Evolutionary conservation across 2,888 invertebrate genomes (phyloP).

Genomic region (Eilema griseolum): DNA sequence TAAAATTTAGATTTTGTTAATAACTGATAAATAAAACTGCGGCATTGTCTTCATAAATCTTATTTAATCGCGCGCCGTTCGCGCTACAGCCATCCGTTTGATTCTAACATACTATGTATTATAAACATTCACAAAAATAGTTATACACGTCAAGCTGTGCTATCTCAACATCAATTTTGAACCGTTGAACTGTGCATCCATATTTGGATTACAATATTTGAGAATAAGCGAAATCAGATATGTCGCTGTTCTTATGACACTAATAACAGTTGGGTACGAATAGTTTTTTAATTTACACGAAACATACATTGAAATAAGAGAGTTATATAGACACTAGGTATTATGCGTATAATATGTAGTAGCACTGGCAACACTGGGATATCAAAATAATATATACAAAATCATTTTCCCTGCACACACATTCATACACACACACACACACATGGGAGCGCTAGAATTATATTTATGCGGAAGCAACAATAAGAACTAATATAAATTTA

Average conservation of each 20-base stretch:
- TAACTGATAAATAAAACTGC: conserved; percentile 42
- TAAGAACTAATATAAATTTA: conserved; percentile 43
- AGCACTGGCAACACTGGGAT: conserved; percentile 48
- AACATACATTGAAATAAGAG: conserved; percentile 16
- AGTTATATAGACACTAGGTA: conserved; percentile 20
- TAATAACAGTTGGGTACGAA: conserved; percentile 11
- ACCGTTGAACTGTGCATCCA: not conserved
- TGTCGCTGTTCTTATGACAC: conserved; percentile 33
- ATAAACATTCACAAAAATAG: conserved; percentile 54
- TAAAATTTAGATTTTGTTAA: too few species aligned
- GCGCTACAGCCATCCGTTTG: conserved; percentile 59
- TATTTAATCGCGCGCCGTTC: conserved; percentile 62
- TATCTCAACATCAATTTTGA: conserved; percentile 42
- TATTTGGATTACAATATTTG: not conserved
- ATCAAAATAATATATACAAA: conserved; percentile 54
- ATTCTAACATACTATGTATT: conserved; percentile 45
- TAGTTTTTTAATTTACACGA: conserved; percentile 19
- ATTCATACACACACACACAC: conserved; percentile 28
- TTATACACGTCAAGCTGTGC: conserved; percentile 48
- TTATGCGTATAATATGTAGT: conserved; percentile 23
- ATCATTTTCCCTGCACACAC: conserved; percentile 32
- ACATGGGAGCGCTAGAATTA: conserved; percentile 38
- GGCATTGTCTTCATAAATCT: conserved; percentile 55
- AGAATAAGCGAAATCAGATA: conserved; percentile 33
- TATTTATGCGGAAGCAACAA: conserved; percentile 47